Evolutionary conservation across 2,797 vertebrate genomes (phyloP).

Genomic region (Poeciliopsis presidionis): DNA sequence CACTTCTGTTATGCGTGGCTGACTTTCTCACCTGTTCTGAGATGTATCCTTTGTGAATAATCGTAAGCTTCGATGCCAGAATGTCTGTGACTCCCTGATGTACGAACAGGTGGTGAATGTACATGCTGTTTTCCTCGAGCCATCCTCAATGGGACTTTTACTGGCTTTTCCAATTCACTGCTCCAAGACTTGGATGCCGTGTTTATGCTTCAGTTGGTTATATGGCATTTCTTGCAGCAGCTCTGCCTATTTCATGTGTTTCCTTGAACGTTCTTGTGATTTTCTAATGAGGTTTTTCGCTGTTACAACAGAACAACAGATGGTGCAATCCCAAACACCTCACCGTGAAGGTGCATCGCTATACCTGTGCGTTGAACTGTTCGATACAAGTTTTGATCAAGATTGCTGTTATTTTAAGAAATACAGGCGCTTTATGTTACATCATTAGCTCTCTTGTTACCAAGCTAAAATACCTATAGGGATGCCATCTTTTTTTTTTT

Average conservation of each 20-base stretch:
- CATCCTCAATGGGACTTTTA: slow-evolving; percentile 22
- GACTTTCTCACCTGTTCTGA: slow-evolving; percentile 31
- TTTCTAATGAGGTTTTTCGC: neutral
- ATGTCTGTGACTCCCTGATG: slow-evolving; percentile 37
- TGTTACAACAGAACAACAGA: neutral
- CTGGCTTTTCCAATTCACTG: slow-evolving; percentile 28
- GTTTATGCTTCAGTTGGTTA: slow-evolving; percentile 28
- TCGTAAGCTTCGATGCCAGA: slow-evolving; percentile 33
- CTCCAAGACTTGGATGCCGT: slow-evolving; percentile 43
- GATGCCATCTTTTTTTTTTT: neutral
- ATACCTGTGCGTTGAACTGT: neutral
- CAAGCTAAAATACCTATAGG: neutral
- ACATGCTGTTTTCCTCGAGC: slow-evolving; percentile 49
- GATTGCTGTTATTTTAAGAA: neutral
- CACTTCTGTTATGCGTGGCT: slow-evolving; percentile 9
- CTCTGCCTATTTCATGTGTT: neutral
- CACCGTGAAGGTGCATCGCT: neutral
- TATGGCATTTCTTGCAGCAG: slow-evolving; percentile 25
- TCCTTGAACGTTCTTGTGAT: neutral
- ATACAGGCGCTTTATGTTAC: neutral
- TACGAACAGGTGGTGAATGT: slow-evolving; percentile 54
- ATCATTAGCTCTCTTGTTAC: neutral
- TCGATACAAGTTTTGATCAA: neutral
- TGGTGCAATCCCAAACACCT: slow-evolving; percentile 1
- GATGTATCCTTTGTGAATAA: slow-evolving; percentile 44